Conservation (phyloP, 2,888 invertebrate genomes). For the Drosophila borealis region DNA sequence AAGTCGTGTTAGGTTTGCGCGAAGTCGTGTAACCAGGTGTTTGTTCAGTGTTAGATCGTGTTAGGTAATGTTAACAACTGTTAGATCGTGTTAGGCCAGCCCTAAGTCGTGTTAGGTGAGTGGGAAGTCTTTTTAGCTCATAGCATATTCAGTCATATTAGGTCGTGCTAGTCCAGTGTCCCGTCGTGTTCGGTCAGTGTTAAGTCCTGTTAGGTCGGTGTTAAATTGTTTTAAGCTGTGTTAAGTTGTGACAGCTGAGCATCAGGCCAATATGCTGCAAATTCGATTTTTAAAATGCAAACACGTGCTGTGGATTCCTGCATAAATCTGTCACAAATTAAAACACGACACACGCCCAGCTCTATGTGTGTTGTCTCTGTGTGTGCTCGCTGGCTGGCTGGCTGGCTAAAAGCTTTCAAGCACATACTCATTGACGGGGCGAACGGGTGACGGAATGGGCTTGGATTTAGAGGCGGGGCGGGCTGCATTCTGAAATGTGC, state of each 20-base stretch:
- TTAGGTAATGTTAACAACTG: not conserved
- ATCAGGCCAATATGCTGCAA: not conserved
- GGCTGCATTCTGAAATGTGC: conserved; percentile 42
- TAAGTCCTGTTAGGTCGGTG: too few relatives aligned
- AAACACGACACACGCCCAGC: conserved; percentile 19
- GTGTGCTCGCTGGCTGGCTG: conserved; percentile 10
- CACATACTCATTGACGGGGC: conserved; percentile 45
- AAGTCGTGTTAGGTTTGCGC: too few relatives aligned
- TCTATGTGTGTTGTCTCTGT: conserved; percentile 5
- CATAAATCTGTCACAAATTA: not conserved
- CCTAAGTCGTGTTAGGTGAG: not conserved
- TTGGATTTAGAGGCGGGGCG: not conserved
- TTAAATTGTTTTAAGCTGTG: not conserved
- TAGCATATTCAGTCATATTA: too few relatives aligned
- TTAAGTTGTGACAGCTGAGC: not conserved
- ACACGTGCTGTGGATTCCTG: not conserved
- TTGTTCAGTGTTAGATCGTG: not conserved
- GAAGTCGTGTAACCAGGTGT: too few relatives aligned
- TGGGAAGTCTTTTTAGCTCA: too few relatives aligned
- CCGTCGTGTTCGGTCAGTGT: not conserved
- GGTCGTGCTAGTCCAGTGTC: not conserved
- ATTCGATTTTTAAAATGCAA: not conserved
- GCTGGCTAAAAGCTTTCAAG: conserved; percentile 72
- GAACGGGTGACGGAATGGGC: conserved; percentile 6
- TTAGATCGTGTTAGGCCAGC: not conserved